Percentiles rank a stretch among this genome's conserved stretches.
Conservation (phyloP, 2,888 invertebrate genomes). For the Leucophenga montana region DNA sequence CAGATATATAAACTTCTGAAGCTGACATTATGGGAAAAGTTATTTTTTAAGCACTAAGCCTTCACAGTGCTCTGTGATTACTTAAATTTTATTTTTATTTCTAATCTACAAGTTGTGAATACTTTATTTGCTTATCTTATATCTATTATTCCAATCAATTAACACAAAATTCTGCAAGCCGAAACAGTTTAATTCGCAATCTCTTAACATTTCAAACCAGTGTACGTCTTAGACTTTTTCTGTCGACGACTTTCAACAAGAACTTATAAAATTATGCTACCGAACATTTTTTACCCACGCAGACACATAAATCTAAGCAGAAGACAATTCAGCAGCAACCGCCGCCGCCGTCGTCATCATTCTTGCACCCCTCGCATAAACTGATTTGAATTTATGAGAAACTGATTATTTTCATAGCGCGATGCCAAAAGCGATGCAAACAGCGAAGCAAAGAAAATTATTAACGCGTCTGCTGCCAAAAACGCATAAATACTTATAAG, state of each 20-base stretch:
- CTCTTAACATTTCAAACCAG: not conserved
- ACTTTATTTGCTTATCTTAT: too few relatives aligned
- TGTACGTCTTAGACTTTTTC: slow-evolving; percentile 38
- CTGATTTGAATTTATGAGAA: slow-evolving; percentile 70
- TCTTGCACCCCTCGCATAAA: slow-evolving; percentile 25
- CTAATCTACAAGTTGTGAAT: too few relatives aligned
- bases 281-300: slow-evolving; percentile 32
- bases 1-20: too few relatives aligned
- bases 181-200: too few relatives aligned
- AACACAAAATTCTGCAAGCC: too few relatives aligned
- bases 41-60: too few relatives aligned
- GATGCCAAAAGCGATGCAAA: slow-evolving; percentile 37
- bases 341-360: not conserved
- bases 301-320: slow-evolving; percentile 67
- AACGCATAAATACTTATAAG: slow-evolving; percentile 16
- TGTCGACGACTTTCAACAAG: slow-evolving; percentile 25
- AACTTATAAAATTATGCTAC: slow-evolving; percentile 14
- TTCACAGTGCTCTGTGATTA: too few relatives aligned
- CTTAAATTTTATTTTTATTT: too few relatives aligned
- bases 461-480: slow-evolving; percentile 23
- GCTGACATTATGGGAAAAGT: too few relatives aligned
- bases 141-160: too few relatives aligned
- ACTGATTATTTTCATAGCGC: slow-evolving; percentile 60
- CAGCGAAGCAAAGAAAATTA: slow-evolving; percentile 28
- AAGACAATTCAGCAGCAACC: slow-evolving; percentile 27